phyloP scores from a whole-genome alignment of 2,888 invertebrate genomes.

The Xestia c-nigrum region DNA sequence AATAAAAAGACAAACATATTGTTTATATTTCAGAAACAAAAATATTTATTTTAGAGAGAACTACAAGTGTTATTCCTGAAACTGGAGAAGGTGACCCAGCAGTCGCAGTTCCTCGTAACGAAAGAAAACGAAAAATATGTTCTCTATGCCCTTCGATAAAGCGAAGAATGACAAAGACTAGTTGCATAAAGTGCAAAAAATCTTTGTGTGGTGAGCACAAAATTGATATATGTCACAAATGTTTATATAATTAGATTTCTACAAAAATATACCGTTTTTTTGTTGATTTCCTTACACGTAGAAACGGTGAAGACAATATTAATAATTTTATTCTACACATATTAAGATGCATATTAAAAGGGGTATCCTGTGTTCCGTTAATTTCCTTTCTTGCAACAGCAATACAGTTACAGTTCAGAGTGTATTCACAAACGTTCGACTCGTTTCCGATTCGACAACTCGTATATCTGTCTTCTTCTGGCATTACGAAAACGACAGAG shows the following conservation, averaged over 20 bases:
- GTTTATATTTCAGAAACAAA: neutral
- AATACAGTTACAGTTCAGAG: neutral
- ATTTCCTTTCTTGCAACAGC: neutral
- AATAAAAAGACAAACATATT: neutral
- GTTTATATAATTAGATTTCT: constrained; percentile 1
- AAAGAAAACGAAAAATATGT: constrained; percentile 2
- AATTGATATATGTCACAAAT: neutral
- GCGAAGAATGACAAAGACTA: neutral
- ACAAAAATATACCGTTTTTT: neutral
- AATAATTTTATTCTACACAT: neutral
- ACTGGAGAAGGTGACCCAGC: neutral
- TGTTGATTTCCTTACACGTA: neutral
- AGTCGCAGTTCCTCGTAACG: neutral
- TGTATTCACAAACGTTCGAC: no score
- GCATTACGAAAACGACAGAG: no score
- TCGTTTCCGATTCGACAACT: no score
- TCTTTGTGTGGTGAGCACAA: constrained; percentile 1
- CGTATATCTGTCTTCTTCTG: no score
- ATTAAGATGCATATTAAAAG: neutral
- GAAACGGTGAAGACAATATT: neutral
- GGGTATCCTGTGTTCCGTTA: neutral
- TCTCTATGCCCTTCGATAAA: neutral
- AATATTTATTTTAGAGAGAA: neutral
- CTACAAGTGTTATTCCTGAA: neutral
- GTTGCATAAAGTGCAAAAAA: neutral